Evolutionary conservation across 1,140 invertebrate species (phyloP), one percentile per base, ranked within the genome.

Genomic region (Grapholita molesta): DNA sequence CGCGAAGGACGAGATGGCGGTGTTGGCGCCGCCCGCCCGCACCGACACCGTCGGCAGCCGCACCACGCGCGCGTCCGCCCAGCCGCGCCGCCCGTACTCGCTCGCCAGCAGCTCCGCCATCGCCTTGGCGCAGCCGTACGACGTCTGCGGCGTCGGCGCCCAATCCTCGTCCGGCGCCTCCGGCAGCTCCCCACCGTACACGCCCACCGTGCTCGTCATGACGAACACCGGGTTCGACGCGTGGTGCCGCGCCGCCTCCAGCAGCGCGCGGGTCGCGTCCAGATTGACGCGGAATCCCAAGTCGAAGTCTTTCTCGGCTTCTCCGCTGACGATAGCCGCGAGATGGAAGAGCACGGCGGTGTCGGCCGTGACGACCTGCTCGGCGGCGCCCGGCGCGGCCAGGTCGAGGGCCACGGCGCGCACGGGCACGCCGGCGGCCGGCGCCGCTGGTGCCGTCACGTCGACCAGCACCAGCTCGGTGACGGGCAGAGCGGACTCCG

Each of bases 311-410:
- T 70, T 74, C 76, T 90, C 88, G 0, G 88, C 84, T 6, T 86
- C 83, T 0, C 88, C 88, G 61, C 86, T 90, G n/a, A 90, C 84
- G 7, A 89, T 71, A 9, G 86, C 86, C 1, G 88, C 88, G 8
- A 90, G 70, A 42, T 90, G 88, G 68, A 89, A 87, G 0, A 90
- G 11, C 3, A 88, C 71, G 42, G 83, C 65, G 21, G 66, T 68
- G 5, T 79, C 67, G 7, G 69, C 8, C 0, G 68, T 57, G 1
- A 88, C 68, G 0, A 88, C 68, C 0, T 64, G 68, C 3, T 80
- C 73, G 0, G 78, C 71, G 6, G 77, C 78, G 0, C 38, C 77
- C 12, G 76, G 70, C 0, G 48, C 67, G 6, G 70, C 38, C 0
- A 89, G 61, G 67, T 89, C 79, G 2, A 80, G 48, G 0, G 76